A percentile compares a stretch with the other conserved stretches of the same genome.
Evolutionary conservation across 2,888 invertebrate species (phyloP).

Genomic region (Caenorhabditis wallacei): DNA sequence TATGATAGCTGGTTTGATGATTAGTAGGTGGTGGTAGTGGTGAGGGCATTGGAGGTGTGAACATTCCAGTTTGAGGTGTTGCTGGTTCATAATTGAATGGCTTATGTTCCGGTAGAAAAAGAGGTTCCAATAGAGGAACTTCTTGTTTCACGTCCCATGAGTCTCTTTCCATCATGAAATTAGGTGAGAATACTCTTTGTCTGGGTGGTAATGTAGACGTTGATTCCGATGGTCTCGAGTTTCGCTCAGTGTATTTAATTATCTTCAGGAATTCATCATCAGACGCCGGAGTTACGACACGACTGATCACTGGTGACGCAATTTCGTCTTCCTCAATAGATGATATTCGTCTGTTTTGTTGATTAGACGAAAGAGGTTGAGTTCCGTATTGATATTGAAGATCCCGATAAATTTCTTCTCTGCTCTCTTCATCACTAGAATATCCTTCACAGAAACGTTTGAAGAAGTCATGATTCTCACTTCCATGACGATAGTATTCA

Average conservation of each 20-base stretch:
- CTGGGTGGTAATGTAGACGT: background rate
- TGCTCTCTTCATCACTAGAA: constrained; percentile 34
- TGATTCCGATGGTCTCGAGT: background rate
- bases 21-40: constrained; percentile 12
- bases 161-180: background rate
- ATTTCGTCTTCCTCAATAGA: background rate
- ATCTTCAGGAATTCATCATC: constrained; percentile 31
- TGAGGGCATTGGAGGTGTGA: constrained; percentile 36
- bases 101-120: background rate
- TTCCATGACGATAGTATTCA: constrained; percentile 11
- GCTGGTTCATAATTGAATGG: constrained; percentile 9
- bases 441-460: constrained; percentile 9
- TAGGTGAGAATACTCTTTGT: background rate
- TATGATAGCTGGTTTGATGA: background rate
- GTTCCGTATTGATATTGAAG: constrained; percentile 15
- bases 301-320: background rate
- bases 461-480: constrained; percentile 8
- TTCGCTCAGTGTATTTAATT: constrained; percentile 12
- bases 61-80: constrained; percentile 6
- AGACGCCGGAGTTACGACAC: background rate
- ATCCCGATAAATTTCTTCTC: background rate
- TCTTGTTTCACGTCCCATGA: background rate
- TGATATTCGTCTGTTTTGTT: background rate
- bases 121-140: background rate
- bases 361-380: background rate